A percentile compares a stretch with the other conserved stretches of the same genome.
phyloP scores from a whole-genome alignment of 2,797 vertebrate species.

The Potorous gilbertii region DNA sequence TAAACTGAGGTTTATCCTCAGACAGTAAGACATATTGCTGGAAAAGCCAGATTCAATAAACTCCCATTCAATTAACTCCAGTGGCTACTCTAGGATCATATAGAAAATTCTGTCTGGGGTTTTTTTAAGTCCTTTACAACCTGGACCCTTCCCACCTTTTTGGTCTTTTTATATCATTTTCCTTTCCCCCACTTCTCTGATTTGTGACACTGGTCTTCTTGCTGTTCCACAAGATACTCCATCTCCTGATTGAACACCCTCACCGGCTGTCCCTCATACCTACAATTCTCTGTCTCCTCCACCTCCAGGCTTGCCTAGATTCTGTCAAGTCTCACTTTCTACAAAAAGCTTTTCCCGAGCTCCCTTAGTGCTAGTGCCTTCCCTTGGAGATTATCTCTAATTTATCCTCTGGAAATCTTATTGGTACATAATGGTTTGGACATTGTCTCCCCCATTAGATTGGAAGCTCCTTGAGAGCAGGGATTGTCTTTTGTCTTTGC shows the following conservation, averaged over 20 bases:
- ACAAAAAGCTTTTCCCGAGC: background rate
- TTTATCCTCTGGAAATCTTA: background rate
- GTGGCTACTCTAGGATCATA: too few relatives aligned
- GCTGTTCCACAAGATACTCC: background rate
- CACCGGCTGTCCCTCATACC: background rate
- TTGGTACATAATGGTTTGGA: background rate
- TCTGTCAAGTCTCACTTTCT: background rate
- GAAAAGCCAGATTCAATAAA: background rate
- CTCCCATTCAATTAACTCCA: background rate
- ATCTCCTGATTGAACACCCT: background rate
- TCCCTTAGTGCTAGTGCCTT: background rate
- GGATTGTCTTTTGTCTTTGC: background rate
- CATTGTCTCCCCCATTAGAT: background rate
- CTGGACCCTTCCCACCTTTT: background rate
- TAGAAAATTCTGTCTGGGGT: background rate
- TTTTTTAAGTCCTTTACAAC: background rate
- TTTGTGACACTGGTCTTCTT: background rate
- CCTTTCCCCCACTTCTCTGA: background rate
- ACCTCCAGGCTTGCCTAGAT: background rate
- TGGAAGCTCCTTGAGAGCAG: background rate
- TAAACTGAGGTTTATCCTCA: background rate
- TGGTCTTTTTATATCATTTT: background rate
- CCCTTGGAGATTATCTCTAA: background rate
- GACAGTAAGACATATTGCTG: background rate
- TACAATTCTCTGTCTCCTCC: background rate